Evolutionary conservation across 2,113 vertebrate genomes (phyloP).

Genomic region (Dromas ardeola): DNA sequence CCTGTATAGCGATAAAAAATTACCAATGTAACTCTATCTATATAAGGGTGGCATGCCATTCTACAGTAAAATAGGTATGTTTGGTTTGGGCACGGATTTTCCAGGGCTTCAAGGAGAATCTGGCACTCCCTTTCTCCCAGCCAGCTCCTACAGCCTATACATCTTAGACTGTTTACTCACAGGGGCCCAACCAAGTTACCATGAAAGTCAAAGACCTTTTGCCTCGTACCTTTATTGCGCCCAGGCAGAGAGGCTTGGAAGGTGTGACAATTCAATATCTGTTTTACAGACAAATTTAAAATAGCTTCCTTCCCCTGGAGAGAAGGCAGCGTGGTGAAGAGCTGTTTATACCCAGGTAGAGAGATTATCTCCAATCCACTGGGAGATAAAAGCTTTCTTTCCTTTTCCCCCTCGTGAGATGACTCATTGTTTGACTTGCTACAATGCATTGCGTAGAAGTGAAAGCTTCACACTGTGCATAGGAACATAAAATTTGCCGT

Average conservation of each 20-base stretch:
- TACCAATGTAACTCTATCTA: neutral
- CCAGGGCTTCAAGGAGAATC: neutral
- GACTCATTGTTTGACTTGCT: conserved; percentile 67
- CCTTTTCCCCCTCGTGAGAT: neutral
- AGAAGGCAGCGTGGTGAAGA: neutral
- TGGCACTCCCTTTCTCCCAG: neutral
- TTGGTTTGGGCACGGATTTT: neutral
- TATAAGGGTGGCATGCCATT: neutral
- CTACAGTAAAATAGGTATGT: neutral
- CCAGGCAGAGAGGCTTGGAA: neutral
- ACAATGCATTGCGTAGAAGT: neutral
- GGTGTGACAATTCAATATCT: neutral
- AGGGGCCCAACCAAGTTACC: neutral
- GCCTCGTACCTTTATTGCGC: neutral
- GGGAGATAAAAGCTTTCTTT: conserved; percentile 44
- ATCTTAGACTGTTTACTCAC: neutral
- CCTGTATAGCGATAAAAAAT: neutral
- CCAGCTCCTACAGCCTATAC: neutral
- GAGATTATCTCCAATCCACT: conserved; percentile 50
- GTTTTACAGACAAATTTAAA: conserved; percentile 15
- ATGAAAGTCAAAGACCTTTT: neutral
- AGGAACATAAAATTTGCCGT: conserved; percentile 22
- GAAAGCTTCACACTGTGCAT: conserved; percentile 32
- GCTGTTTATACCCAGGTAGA: conserved; percentile 33
- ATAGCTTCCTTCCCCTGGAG: neutral